Evolutionary conservation across 2,113 vertebrate species (phyloP).

Genomic region (Eurystomus gularis): DNA sequence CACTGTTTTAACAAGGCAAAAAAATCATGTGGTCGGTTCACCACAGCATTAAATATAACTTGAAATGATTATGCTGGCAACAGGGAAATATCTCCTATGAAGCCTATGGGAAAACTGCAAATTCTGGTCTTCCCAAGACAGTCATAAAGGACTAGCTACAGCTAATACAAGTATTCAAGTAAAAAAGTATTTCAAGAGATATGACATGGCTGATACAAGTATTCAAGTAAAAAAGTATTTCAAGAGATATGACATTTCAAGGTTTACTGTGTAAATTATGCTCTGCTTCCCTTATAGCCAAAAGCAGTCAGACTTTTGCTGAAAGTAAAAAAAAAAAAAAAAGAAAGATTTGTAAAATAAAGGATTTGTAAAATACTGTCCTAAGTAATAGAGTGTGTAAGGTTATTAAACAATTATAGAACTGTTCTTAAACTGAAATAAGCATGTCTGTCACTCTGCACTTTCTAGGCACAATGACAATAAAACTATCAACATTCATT

Average conservation of each 20-base stretch:
- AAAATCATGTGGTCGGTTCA: too few relatives aligned
- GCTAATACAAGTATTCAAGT: background rate
- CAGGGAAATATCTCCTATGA: background rate
- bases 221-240: background rate
- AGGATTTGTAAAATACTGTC: background rate
- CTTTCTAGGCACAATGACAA: background rate
- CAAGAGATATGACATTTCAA: background rate
- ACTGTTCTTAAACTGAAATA: background rate
- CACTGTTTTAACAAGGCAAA: too few relatives aligned
- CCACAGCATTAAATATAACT: background rate
- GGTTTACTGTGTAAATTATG: background rate
- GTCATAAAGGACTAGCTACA: fast-evolving
- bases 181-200: background rate
- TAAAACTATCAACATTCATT: background rate
- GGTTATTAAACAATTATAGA: background rate
- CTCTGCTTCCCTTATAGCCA: background rate
- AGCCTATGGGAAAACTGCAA: background rate
- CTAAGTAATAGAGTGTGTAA: background rate
- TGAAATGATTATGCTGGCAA: background rate
- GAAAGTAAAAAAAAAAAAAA: background rate
- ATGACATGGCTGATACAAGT: background rate
- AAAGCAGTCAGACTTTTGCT: background rate
- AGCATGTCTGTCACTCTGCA: background rate
- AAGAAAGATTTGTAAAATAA: too few relatives aligned
- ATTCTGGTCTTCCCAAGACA: background rate